phyloP scores from a whole-genome alignment of 2,888 invertebrate genomes.

The Acanthosepion lycidas region DNA sequence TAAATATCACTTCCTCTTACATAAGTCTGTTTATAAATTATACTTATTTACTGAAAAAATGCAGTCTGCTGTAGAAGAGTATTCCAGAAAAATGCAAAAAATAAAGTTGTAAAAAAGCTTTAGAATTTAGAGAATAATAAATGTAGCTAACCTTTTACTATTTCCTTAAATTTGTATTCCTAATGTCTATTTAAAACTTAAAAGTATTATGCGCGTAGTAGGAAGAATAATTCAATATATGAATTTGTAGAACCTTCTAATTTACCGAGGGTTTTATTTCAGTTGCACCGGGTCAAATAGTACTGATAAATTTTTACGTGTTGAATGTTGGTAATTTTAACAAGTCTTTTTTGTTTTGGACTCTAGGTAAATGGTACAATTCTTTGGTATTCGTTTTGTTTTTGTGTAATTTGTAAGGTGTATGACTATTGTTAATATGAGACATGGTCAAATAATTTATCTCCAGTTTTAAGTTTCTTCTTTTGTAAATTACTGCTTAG shows the following conservation, averaged over 20 bases:
- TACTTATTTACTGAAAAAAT: not conserved
- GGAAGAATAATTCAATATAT: not conserved
- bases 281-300: not conserved
- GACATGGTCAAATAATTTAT: not conserved
- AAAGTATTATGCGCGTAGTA: not conserved
- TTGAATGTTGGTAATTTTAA: not conserved
- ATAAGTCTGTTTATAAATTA: not conserved
- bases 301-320: not conserved
- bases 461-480: not conserved
- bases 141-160: not conserved
- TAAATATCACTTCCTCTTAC: not conserved
- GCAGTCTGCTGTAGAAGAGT: not conserved
- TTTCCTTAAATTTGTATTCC: not conserved
- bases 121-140: not conserved
- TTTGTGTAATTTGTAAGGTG: not conserved
- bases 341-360: not conserved
- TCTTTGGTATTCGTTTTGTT: not conserved
- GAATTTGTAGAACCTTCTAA: not conserved
- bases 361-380: not conserved
- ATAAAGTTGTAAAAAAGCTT: not conserved
- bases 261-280: not conserved
- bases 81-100: not conserved
- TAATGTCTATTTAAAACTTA: not conserved
- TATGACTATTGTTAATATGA: not conserved
- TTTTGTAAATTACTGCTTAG: not conserved